Percentiles rank a stretch among this genome's conserved stretches.
phyloP scores from a whole-genome alignment of 2,113 vertebrate genomes.

The Ploceus nigricollis region DNA sequence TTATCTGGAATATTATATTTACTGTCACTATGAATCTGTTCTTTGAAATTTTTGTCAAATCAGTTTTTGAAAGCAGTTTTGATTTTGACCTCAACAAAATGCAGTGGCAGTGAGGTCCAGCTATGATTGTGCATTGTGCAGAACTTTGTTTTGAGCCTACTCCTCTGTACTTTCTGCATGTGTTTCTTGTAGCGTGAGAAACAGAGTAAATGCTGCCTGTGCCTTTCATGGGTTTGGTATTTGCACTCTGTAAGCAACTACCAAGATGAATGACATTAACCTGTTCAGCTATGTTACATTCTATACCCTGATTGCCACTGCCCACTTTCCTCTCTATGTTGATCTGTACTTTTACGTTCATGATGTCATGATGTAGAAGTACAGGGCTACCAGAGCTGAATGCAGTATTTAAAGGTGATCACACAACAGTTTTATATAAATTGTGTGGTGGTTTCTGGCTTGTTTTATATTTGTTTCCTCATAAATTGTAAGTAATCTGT shows the following conservation, averaged over 20 bases:
- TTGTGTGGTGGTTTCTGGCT: background rate
- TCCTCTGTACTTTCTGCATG: background rate
- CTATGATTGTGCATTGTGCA: background rate
- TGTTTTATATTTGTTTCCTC: background rate
- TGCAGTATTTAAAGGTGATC: background rate
- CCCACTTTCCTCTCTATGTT: background rate
- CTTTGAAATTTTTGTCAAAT: background rate
- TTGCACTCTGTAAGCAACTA: background rate
- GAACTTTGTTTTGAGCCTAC: background rate
- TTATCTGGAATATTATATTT: background rate
- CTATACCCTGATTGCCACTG: background rate
- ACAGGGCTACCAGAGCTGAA: background rate
- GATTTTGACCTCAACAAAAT: background rate
- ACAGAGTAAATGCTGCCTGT: background rate
- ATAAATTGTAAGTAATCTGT: background rate
- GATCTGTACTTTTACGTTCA: background rate
- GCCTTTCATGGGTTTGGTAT: background rate
- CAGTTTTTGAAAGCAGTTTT: background rate
- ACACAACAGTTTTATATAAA: background rate
- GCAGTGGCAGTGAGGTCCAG: background rate
- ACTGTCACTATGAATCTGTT: background rate
- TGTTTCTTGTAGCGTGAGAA: background rate
- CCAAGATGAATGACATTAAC: background rate
- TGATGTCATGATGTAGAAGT: background rate
- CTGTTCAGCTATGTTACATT: background rate